Percentiles rank a stretch among this genome's conserved stretches.
phyloP scores from a whole-genome alignment of 2,797 vertebrate genomes.

The Diceros bicornis region DNA sequence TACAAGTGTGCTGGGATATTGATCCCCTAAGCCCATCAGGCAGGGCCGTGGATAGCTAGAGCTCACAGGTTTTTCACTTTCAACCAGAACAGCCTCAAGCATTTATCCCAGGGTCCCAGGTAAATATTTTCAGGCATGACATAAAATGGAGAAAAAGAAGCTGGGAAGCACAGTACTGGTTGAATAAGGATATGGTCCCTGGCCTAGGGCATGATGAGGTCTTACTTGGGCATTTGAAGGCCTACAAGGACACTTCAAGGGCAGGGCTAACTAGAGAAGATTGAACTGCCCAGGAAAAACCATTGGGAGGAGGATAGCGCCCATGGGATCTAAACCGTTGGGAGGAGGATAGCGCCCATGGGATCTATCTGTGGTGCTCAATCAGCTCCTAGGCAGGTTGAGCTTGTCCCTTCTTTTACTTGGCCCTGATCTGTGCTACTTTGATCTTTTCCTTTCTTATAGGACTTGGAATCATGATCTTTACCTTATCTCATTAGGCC shows the following conservation, averaged over 20 bases:
- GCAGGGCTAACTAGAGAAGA: background rate
- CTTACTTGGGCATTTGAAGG: background rate
- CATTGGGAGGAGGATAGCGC: background rate
- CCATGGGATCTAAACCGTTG: background rate
- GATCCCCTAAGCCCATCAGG: background rate
- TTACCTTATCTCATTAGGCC: background rate
- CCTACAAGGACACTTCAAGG: background rate
- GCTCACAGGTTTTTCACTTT: background rate
- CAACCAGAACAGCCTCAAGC: background rate
- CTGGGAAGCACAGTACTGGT: background rate
- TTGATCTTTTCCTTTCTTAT: background rate
- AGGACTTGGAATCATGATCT: background rate
- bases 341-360: background rate
- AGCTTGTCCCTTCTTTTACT: background rate
- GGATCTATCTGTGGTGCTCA: constrained; percentile 25
- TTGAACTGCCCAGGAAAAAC: background rate
- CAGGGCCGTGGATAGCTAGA: background rate
- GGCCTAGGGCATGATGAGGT: background rate
- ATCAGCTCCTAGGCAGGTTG: background rate
- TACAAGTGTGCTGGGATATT: background rate
- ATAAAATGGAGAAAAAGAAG: background rate
- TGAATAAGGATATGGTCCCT: background rate
- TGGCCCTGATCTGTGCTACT: background rate
- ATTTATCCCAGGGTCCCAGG: background rate
- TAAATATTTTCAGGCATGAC: background rate